These are phyloP conservation scores for Morpho achilles DNA, from an alignment of 2,888 invertebrate genomes.

Conservation along the genomic window DNA sequence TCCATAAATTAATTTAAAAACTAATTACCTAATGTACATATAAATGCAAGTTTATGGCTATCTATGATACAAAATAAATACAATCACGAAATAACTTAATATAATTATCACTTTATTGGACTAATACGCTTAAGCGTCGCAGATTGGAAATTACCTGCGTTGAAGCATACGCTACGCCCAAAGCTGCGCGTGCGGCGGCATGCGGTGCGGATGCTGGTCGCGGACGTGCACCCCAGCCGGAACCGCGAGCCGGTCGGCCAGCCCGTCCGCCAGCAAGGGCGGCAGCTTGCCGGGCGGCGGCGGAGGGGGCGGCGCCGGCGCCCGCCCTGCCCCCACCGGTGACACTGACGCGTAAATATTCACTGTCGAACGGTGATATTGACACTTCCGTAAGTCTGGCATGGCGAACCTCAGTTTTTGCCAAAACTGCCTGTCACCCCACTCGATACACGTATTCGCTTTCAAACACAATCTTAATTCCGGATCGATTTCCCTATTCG, in stretches of 20 bases:
- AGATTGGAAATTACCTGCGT: constrained; percentile 79
- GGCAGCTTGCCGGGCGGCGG: constrained; percentile 82
- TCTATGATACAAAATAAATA: constrained; percentile 56
- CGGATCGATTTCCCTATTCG: constrained; percentile 92
- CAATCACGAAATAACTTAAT: constrained; percentile 55
- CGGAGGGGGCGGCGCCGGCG: constrained; percentile 80
- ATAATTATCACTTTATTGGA: constrained; percentile 76
- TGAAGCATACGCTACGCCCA: constrained; percentile 89
- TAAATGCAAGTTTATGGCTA: constrained; percentile 53
- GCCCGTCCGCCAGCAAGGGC: constrained; percentile 75
- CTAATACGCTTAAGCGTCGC: constrained; percentile 78
- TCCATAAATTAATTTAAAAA: constrained; percentile 52
- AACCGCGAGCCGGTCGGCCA: constrained; percentile 47
- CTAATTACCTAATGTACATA: constrained; percentile 54
- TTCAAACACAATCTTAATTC: constrained; percentile 94
- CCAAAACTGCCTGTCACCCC: constrained; percentile 98
- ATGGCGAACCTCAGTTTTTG: constrained; percentile 95
- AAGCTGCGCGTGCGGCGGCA: constrained; percentile 83
- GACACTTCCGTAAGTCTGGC: constrained; percentile 87
- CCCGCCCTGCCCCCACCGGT: constrained; percentile 75
- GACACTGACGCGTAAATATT: constrained; percentile 86
- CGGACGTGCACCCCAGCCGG: constrained; percentile 64
- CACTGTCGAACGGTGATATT: constrained; percentile 83
- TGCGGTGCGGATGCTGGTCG: constrained; percentile 72
- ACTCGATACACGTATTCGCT: constrained; percentile 94